Conservation (phyloP, 2,113 vertebrate species). For the Leptodactylus fuscus region DNA sequence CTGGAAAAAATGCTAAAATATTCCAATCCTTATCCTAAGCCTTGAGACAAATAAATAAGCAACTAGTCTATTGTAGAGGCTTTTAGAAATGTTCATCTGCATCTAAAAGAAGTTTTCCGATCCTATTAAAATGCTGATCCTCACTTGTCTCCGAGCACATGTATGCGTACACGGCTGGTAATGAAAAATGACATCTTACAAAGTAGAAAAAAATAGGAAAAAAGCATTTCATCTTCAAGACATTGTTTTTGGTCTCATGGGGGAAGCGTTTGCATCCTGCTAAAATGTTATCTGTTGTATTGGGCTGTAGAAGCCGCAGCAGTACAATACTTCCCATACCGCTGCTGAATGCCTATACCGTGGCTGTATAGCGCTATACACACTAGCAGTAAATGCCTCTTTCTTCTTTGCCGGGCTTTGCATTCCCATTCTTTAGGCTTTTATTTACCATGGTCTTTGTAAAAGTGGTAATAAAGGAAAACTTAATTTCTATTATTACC, state of each 20-base stretch:
- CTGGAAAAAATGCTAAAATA: background rate
- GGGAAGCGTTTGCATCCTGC: conserved; percentile 35
- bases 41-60: conserved; percentile 34
- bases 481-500: conserved; percentile 47
- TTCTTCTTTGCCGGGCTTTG: conserved; percentile 7
- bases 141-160: conserved; percentile 32
- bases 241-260: conserved; percentile 39
- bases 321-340: conserved; percentile 27
- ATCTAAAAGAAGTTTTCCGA: conserved; percentile 33
- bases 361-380: background rate
- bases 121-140: conserved; percentile 26
- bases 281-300: conserved; percentile 50
- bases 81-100: conserved; percentile 45
- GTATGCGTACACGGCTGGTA: conserved; percentile 9
- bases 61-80: conserved; percentile 11
- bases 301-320: background rate
- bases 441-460: conserved; percentile 15
- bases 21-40: background rate
- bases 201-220: conserved; percentile 12
- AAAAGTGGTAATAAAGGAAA: conserved; percentile 34
- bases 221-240: conserved; percentile 43
- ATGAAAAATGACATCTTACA: conserved; percentile 51
- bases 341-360: conserved; percentile 25
- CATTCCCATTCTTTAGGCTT: conserved; percentile 32
- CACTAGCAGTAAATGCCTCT: background rate